A percentile compares a stretch with the other conserved stretches of the same genome.
phyloP scores from a whole-genome alignment of 2,797 vertebrate genomes.

The Esox masquinongy region DNA sequence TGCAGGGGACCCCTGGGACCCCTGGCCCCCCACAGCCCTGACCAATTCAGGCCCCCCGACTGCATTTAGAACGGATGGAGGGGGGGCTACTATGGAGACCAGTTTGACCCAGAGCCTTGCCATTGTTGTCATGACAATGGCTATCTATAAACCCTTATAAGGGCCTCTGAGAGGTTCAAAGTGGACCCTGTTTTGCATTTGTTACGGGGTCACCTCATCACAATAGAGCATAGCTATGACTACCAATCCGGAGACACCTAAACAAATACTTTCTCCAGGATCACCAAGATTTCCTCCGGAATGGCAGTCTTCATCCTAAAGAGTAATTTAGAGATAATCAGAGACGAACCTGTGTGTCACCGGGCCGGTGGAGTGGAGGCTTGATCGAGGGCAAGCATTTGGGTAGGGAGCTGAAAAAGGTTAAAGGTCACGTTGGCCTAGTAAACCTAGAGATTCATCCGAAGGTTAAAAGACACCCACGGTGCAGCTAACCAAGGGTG shows the following conservation, averaged over 20 bases:
- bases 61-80: slow-evolving; percentile 31
- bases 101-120: background rate
- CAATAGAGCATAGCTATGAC: slow-evolving; percentile 3
- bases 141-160: slow-evolving; percentile 25
- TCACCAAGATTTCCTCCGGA: background rate
- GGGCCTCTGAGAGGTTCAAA: slow-evolving; percentile 21
- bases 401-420: no score
- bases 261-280: background rate
- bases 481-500: no score
- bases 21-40: slow-evolving; percentile 21
- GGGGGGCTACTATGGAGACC: slow-evolving; percentile 4
- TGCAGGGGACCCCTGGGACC: slow-evolving; percentile 30
- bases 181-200: slow-evolving; percentile 22
- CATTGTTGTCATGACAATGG: slow-evolving; percentile 46
- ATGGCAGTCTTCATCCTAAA: background rate
- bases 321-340: slow-evolving; percentile 7
- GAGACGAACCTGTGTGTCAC: background rate
- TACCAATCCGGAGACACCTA: no score
- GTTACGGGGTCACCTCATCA: slow-evolving; percentile 32
- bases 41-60: slow-evolving; percentile 19
- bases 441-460: no score
- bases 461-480: no score
- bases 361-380: background rate
- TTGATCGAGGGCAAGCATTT: background rate
- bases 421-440: no score